These are phyloP conservation scores for Drosophila formosana DNA, from an alignment of 2,888 invertebrate species.

Conservation along the genomic window DNA sequence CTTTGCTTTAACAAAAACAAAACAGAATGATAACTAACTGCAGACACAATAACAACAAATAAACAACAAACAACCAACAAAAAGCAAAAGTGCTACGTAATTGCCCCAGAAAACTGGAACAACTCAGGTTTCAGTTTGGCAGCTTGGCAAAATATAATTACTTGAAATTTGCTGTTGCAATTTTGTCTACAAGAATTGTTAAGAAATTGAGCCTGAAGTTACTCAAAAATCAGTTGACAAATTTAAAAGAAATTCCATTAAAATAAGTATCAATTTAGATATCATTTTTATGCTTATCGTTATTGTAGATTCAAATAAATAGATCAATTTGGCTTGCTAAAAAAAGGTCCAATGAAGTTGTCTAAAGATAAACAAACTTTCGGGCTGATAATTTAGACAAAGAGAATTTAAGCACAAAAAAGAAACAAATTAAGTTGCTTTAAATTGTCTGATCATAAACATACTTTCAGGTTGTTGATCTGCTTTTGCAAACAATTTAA, in stretches of 20 bases:
- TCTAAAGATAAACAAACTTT: neutral
- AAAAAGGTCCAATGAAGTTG: too few relatives aligned
- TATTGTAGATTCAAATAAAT: too few relatives aligned
- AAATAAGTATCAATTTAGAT: too few relatives aligned
- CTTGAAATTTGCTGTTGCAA: neutral
- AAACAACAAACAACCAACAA: conserved; percentile 23
- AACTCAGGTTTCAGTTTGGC: conserved; percentile 15
- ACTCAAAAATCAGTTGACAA: neutral
- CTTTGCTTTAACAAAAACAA: conserved; percentile 25
- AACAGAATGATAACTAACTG: conserved; percentile 11
- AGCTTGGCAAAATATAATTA: neutral
- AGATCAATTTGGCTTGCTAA: neutral
- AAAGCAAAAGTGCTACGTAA: conserved; percentile 54
- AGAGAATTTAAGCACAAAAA: too few relatives aligned
- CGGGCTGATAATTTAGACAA: neutral
- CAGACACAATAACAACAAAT: neutral
- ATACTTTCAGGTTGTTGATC: conserved; percentile 2
- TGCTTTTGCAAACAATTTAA: neutral
- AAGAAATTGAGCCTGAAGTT: neutral
- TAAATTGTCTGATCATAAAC: neutral
- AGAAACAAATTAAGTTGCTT: neutral
- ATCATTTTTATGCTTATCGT: too few relatives aligned
- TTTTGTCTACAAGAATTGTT: neutral
- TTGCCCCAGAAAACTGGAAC: conserved; percentile 33
- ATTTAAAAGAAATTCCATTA: neutral